Base-by-base conservation (phyloP, 2,797 vertebrate species). In the Sebastes miniatus region DNA sequence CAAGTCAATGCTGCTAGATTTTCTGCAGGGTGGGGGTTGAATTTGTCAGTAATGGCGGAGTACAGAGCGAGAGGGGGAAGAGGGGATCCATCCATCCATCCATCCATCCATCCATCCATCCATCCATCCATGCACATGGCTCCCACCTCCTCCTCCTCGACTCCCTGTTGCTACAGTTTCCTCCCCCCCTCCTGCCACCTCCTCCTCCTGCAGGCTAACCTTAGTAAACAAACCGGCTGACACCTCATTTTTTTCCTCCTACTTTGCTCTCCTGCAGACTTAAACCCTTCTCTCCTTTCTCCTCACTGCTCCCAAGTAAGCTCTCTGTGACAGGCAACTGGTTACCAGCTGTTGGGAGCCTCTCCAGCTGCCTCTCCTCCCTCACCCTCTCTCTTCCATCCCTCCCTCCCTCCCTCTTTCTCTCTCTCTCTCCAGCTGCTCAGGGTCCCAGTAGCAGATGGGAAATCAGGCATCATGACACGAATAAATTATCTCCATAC, bases 401-500 rank as follows among this genome's bases (percentile, higher is more conserved):
- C 81, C 75, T 91, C 77, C 80, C 34, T 87, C 79, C 73, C 77
- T 70, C 75, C 87, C 76, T 88, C 84, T 69, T 66, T 73, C 81
- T 83, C 83, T 80, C 88, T 84, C 90, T 90, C 88, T 89, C 91
- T 91, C 94, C 95, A 96, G 95, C 94, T 95, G 95, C 93, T 93
- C 91, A 92, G 91, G 92, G 93, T 95, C 95, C 95, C 95, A 95
- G 93, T 89, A 95, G 94, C 95, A 96, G 95, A 96, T 96, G 96
- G 95, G 91, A 93, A 93, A 94, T 91, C 91, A 92, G 94, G 93
- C 93, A 95, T 95, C 94, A 95, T 95, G 94, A 95, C 94, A 94
- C 94, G 91, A 95, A 96, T 95, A 95, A 96, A 96, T 96, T 94
- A 96, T 95, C 94, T 95, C 93, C 94, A 93, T 93, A 95, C 94